Base-by-base conservation (phyloP, 2,113 vertebrate species). In the Stigmatopora nigra region DNA sequence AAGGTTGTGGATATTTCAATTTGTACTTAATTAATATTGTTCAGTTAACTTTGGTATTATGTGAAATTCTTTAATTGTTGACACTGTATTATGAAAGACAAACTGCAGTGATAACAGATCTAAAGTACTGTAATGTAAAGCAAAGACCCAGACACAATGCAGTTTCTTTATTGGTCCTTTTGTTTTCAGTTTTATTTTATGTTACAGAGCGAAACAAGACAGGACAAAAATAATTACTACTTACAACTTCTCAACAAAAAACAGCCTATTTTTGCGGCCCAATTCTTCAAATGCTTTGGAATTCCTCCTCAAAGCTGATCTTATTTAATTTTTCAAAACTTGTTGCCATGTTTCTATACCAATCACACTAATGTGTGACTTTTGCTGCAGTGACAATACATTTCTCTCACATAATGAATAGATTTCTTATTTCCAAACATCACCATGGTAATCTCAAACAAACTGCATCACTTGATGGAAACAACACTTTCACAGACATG, bases 1-100 rank as follows among this genome's bases (percentile, higher is more conserved):
- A 53, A 10, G n/a, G 52, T 20, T 64, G 60, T 53, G 66, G 68
- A 61, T 63, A 63, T 0, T 61, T 16, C 4, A 65, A 0, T 55
- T 1, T 53, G 17, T 65, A 46, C 35, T n/a, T 17, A 59, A 5
- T 9, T 19, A 17, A 13, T 19, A n/a, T 35, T 38, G 57, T 41
- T 59, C 16, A n/a, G 35, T 2, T 59, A 9, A 59, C 35, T 38
- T 57, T 35, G 9, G 57, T 38, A 38, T 41, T 19, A 53, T 3
- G n/a, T 20, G 19, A 35, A 38, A 12, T 44, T 60, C 10, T 44
- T 60, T 60, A 51, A 17, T 6, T 51, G 48, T 51, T 51, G 48
- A 25, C 11, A 55, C 20, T 2, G 25, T 25, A 25, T 20, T 10
- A 11, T 53, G 12, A 4, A 53, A 53, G 51, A 53, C 20, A 53